phyloP scores from a whole-genome alignment of 2,888 invertebrate species.

The Fragum fragum region DNA sequence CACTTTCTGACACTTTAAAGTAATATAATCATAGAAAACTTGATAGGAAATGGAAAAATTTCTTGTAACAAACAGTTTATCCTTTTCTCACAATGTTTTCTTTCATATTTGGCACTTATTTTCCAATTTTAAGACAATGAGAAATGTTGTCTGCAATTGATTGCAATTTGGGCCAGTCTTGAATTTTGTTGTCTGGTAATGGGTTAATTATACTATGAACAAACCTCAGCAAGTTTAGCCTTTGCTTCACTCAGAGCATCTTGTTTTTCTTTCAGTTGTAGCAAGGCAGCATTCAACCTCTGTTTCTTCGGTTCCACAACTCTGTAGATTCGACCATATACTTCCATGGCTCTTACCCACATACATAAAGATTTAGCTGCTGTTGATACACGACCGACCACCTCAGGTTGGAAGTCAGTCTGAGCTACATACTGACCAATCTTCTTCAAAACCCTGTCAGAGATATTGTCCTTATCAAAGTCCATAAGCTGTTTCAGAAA shows the following conservation, averaged over 20 bases:
- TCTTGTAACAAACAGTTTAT: too few species aligned
- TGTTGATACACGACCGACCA: slow-evolving; percentile 93
- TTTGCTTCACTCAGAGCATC: slow-evolving; percentile 92
- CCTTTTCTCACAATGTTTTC: too few species aligned
- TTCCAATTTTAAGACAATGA: too few species aligned
- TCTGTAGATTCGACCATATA: slow-evolving; percentile 94
- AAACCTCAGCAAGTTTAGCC: slow-evolving; percentile 91
- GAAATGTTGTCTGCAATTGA: too few species aligned
- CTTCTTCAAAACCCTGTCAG: slow-evolving; percentile 93
- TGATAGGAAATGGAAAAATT: too few species aligned
- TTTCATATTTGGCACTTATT: too few species aligned
- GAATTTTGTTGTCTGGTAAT: too few species aligned
- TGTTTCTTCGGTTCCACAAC: slow-evolving; percentile 95
- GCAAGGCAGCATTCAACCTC: slow-evolving; percentile 92
- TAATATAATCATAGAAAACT: too few species aligned
- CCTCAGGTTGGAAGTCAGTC: slow-evolving; percentile 95
- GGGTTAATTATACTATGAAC: too few species aligned
- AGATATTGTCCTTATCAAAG: slow-evolving; percentile 96
- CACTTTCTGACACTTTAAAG: too few species aligned
- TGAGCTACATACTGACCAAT: slow-evolving; percentile 93
- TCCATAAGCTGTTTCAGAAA: slow-evolving; percentile 90
- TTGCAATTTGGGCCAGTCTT: too few species aligned
- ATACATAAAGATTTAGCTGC: slow-evolving; percentile 96
- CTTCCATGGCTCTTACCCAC: slow-evolving; percentile 96
- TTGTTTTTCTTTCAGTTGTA: slow-evolving; percentile 93